Conservation (phyloP, 1,140 invertebrate species). For the Pogonus chalceus region DNA sequence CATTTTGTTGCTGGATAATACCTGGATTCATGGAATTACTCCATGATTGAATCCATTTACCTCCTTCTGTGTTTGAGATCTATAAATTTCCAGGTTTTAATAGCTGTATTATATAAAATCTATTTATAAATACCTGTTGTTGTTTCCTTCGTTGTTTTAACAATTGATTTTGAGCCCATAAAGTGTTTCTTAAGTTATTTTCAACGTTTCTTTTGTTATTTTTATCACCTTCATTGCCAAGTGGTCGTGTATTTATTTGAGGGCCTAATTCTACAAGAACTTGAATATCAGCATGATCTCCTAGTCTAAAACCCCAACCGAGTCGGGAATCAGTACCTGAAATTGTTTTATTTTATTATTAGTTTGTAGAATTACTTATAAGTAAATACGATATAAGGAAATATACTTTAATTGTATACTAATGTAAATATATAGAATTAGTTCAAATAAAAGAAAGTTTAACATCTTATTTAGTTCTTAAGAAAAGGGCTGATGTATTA, state of each 20-base stretch:
- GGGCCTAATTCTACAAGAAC: conserved; percentile 65
- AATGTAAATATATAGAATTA: no score
- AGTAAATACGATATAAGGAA: no score
- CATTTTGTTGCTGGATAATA: no score
- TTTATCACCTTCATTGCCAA: conserved; percentile 36
- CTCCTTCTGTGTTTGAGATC: conserved; percentile 17
- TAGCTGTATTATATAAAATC: conserved; percentile 1
- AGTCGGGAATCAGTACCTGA: conserved; percentile 68
- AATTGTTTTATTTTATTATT: conserved; percentile 18
- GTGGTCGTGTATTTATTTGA: conserved; percentile 54
- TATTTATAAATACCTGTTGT: neutral
- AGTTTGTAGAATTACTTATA: no score
- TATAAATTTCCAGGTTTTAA: neutral
- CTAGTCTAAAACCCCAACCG: conserved; percentile 67
- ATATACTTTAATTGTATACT: no score
- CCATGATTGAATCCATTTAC: conserved; percentile 26
- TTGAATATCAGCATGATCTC: conserved; percentile 71
- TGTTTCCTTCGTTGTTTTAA: conserved; percentile 18
- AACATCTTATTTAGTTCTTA: no score
- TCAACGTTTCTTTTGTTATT: conserved; percentile 24
- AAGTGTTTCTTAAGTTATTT: conserved; percentile 21
- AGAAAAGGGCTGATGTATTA: no score
- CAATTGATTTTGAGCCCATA: conserved; percentile 28
- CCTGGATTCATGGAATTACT: conserved; percentile 19
- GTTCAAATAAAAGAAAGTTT: no score